Evolutionary conservation across 2,888 invertebrate species (phyloP), one percentile per base, ranked within the genome.

Genomic region (Macroteleia sp.): DNA sequence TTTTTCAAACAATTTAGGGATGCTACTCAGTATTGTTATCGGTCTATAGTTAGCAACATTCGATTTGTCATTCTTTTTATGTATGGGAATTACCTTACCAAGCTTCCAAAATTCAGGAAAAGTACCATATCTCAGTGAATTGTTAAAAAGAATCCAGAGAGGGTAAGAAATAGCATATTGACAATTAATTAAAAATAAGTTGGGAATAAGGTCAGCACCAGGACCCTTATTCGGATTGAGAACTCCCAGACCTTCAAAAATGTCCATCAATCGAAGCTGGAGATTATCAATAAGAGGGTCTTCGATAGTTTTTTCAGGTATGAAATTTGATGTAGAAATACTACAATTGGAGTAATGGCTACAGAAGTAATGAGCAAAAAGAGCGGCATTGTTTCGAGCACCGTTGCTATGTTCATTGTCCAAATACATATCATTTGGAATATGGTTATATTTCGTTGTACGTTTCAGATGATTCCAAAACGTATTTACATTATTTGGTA

Each of bases 71-170:
- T n/a, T n/a, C n/a, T n/a, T n/a, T n/a, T n/a, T n/a, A n/a, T n/a
- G n/a, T n/a, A 62, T 50, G 4, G 57, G 36, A 5, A 42, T 41
- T 1, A 66, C 16, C 16, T 30, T 42, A 8, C 64, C 19, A 0
- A 10, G n/a, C 20, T 66, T 54, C 64, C 52, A 64, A 1, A 12
- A 10, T 1, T 17, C n/a, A 4, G 62, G 41, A 12, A 50, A 50
- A 5, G 19, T 32, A 10, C 48, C 62, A 2, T 12, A 2, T 2
- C 10, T 3, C 2, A 44, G 10, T 9, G 59, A 59, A 12, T 44
- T 20, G 9, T 44, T 44, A 10, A 59, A 59, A 2, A 59, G 5
- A 2, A 44, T n/a, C 19, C 20, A 44, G 0, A 59, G 30, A 0
- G 57, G 57, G 17, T 30, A 41, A 2, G 54, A 12, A 1, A 52